A percentile compares a stretch with the other conserved stretches of the same genome.
Conservation (phyloP, 2,113 vertebrate species). For the Phalacrocorax aristotelis region DNA sequence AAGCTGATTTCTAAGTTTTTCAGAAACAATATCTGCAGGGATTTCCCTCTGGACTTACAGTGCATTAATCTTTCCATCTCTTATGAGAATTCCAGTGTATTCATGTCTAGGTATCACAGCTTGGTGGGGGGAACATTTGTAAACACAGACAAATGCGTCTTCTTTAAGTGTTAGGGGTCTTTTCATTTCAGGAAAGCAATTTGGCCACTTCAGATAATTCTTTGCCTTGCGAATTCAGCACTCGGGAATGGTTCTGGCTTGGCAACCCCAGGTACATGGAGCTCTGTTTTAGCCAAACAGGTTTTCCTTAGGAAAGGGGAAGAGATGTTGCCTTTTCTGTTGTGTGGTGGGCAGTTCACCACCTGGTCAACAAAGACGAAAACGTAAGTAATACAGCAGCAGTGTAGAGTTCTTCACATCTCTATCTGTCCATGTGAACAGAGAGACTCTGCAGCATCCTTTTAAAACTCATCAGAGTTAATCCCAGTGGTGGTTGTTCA, state of each 20-base stretch:
- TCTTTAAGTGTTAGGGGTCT: not conserved
- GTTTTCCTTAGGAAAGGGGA: not conserved
- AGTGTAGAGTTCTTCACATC: fast-evolving
- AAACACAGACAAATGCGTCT: conserved; percentile 1
- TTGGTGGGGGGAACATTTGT: not conserved
- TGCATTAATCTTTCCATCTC: conserved; percentile 25
- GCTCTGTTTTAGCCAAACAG: not conserved
- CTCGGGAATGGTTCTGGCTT: not conserved
- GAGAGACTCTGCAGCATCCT: not conserved
- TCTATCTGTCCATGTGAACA: not conserved
- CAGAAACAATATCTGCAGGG: conserved; percentile 20
- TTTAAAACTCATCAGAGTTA: not conserved
- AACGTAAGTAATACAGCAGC: not conserved
- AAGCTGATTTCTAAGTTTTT: conserved; percentile 47
- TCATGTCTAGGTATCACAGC: not conserved
- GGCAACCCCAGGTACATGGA: not conserved
- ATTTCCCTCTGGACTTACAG: conserved; percentile 42
- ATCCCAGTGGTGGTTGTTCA: not conserved
- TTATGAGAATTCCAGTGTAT: not conserved
- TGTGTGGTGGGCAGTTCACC: not conserved
- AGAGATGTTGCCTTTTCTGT: not conserved
- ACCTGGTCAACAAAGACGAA: not conserved
- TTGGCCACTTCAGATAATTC: not conserved
- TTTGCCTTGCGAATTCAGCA: not conserved
- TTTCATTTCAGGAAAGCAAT: not conserved